Evolutionary conservation across 2,797 vertebrate species (phyloP), one percentile per base, ranked within the genome.

Genomic region (Mycteria americana): DNA sequence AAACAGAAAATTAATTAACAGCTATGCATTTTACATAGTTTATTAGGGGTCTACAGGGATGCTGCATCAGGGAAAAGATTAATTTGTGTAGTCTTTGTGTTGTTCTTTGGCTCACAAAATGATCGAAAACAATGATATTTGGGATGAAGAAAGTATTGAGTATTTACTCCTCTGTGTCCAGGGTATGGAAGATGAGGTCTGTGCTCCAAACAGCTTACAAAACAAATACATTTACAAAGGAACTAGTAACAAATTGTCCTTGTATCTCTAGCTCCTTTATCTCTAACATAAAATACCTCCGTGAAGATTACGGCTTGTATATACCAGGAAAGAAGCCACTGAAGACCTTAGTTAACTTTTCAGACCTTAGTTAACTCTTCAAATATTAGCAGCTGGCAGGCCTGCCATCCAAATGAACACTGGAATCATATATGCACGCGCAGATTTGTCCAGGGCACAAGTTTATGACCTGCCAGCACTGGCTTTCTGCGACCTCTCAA

Each of bases 1-100:
- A 92, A 76, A 62, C 18, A 77, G 77, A 91, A 96, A 95, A 93
- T 89, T 79, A 94, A 96, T 93, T 96, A 91, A 83, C 10, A 4
- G 39, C 23, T 85, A 70, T 56, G 51, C 63, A 73, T 93, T 93
- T 91, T 91, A 57, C 62, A 45, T 27, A 78, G 63, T 24, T 62
- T 79, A 13, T 64, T 68, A 85, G 37, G 45, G 30, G 83, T 85
- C 90, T 89, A 60, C 10, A 74, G 56, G 56, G 68, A 89, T 50
- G 70, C 30, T 64, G 86, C 45, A 80, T 57, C 35, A 83, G 56
- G 57, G 68, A 74, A 85, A 91, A 89, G 41, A 89, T 50, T 89
- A 77, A 77, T 85, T 94, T 75, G 12, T 68, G 27, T 51, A 46
- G 48, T 41, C 48, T 91, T 73, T 83, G 14, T 75, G 35, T 18